Evolutionary conservation across 2,888 invertebrate species (phyloP).

Genomic region (Trimorus sp.): DNA sequence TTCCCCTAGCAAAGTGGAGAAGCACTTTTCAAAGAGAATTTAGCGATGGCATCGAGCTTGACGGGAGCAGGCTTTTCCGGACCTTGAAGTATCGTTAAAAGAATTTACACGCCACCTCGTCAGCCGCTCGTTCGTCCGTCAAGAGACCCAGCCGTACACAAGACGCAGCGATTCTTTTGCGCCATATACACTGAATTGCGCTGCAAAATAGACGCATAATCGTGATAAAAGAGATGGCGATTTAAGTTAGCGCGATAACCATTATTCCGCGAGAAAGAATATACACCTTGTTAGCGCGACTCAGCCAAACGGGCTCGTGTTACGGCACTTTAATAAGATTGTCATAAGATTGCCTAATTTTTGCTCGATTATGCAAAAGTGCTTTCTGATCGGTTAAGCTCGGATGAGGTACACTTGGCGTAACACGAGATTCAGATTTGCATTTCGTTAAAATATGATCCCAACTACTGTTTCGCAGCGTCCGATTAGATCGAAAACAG

Average conservation of each 20-base stretch:
- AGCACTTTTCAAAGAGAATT: slow-evolving; percentile 76
- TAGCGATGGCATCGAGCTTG: slow-evolving; percentile 72
- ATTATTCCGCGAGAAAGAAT: slow-evolving; percentile 52
- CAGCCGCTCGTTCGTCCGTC: slow-evolving; percentile 79
- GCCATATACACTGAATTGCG: slow-evolving; percentile 54
- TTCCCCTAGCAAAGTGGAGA: slow-evolving; percentile 40
- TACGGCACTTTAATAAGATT: slow-evolving; percentile 34
- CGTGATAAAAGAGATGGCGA: slow-evolving; percentile 60
- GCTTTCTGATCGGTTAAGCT: slow-evolving; percentile 45
- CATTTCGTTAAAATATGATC: slow-evolving; percentile 52
- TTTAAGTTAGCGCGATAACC: slow-evolving; percentile 41
- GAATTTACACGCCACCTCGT: slow-evolving; percentile 80
- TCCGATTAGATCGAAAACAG: slow-evolving; percentile 41
- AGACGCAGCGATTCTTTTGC: slow-evolving; percentile 56
- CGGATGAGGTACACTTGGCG: slow-evolving; percentile 11
- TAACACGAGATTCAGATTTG: slow-evolving; percentile 44
- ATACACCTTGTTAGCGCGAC: slow-evolving; percentile 41
- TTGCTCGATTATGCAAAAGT: slow-evolving; percentile 49
- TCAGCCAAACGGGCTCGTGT: slow-evolving; percentile 34
- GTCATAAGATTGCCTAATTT: slow-evolving; percentile 45
- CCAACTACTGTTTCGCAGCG: slow-evolving; percentile 39
- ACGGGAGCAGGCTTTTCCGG: slow-evolving; percentile 71
- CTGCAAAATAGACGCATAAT: slow-evolving; percentile 61
- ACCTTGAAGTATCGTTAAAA: slow-evolving; percentile 79
- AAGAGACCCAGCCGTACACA: slow-evolving; percentile 62